Evolutionary conservation across 1,140 invertebrate species (phyloP).

Genomic region (Bicyclus anynana): DNA sequence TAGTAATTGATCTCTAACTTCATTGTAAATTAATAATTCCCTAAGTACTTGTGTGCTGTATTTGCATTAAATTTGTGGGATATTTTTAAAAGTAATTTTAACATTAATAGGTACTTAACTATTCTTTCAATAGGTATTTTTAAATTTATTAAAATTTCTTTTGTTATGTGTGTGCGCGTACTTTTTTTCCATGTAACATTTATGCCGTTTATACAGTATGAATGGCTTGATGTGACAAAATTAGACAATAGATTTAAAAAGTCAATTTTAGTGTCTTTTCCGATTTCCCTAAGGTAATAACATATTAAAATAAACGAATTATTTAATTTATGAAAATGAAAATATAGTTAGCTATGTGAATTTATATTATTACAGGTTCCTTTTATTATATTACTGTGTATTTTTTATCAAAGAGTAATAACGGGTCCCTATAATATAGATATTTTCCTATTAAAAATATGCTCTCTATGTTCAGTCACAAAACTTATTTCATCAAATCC

Average conservation of each 20-base stretch:
- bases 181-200: neutral
- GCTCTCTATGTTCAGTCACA: neutral
- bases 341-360: neutral
- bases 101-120: neutral
- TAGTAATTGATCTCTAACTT: conserved; percentile 18
- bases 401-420: too few relatives aligned
- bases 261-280: conserved; percentile 9
- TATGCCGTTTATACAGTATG: too few relatives aligned
- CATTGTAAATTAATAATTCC: conserved; percentile 7
- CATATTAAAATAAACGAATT: neutral
- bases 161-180: neutral
- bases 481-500: neutral
- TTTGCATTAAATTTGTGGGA: neutral
- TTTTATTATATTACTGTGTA: too few relatives aligned
- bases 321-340: neutral
- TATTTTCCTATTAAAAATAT: neutral
- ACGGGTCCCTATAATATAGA: neutral
- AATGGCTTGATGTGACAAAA: neutral
- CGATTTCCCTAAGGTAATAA: neutral
- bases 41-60: conserved; percentile 9
- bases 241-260: conserved; percentile 6
- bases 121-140: neutral
- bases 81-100: neutral
- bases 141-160: neutral
- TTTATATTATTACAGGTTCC: neutral